Base-by-base conservation (phyloP, 2,888 invertebrate species). In the Drosophila picticornis region DNA sequence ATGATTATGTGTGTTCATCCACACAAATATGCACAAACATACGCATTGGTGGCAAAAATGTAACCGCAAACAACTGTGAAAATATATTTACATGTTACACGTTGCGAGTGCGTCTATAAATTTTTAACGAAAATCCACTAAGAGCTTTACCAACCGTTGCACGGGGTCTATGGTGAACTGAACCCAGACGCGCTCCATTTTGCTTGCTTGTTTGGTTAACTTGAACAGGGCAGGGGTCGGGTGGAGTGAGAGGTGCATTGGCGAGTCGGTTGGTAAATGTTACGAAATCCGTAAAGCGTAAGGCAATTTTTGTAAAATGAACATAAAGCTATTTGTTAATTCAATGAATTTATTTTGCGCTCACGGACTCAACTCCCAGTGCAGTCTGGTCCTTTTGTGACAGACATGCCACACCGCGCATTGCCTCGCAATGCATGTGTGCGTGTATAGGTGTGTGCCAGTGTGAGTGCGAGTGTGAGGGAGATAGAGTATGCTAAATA, bases 281-380 rank as follows among this genome's bases (percentile, higher is more conserved):
- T 77, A 61, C 72, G 60, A 68, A 77, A 81, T 68, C 53, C 69
- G 69, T 48, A 67, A 59, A 88, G 43, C 53, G 36, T 48, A 38
- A 32, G 53, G 48, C 62, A 53, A 69, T 59, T 67, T 74, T 67
- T 63, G 56, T 67, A 59, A 64, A 75, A 76, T 74, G 83, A 74
- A 81, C 85, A 84, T 76, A 82, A 87, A 79, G 83, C 88, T 77
- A 84, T 83, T 88, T 82, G 88, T 83, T 83, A 82, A 82, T 76
- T 75, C 85, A 84, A 90, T 88, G 74, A 82, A 84, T 87, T 87
- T 77, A 80, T 80, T 72, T 67, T 31, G 25, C 43, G 43, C 29
- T n/a, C 29, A 22, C 32, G 32, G 29, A 19, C 29, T 19, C 31
- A 31, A 36, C 22, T 48, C 16, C 48, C 51, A 31, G n/a, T 67